Evolutionary conservation across 2,888 invertebrate genomes (phyloP).

Genomic region (Gortyna flavago): DNA sequence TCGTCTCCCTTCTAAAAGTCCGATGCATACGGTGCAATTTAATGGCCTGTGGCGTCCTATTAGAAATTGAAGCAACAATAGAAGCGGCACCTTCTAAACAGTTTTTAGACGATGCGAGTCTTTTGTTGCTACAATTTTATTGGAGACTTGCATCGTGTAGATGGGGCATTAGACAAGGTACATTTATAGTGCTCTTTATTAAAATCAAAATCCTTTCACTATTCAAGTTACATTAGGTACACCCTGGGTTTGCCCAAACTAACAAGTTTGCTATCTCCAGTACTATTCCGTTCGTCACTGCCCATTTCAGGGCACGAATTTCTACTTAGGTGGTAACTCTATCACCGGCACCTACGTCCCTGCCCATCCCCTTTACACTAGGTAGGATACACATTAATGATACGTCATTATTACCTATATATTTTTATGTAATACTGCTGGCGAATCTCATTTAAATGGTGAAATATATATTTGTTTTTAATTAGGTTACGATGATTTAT

Average conservation of each 20-base stretch:
- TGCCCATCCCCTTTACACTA: neutral
- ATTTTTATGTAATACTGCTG: constrained; percentile 37
- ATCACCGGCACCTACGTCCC: constrained; percentile 10
- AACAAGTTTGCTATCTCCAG: constrained; percentile 16
- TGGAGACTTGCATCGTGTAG: neutral
- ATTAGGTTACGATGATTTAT: neutral
- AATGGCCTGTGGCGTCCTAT: neutral
- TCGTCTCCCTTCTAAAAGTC: neutral
- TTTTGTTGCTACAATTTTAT: neutral
- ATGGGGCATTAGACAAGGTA: no score
- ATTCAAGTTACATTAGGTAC: neutral
- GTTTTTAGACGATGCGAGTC: neutral
- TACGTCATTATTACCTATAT: neutral
- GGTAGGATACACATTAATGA: neutral
- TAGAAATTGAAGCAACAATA: neutral
- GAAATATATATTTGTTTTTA: neutral
- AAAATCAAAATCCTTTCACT: neutral
- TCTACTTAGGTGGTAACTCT: constrained; percentile 38
- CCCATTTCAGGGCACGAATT: neutral
- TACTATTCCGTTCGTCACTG: constrained; percentile 11
- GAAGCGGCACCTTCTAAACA: neutral
- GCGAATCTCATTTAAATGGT: constrained; percentile 14
- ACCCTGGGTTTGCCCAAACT: constrained; percentile 16
- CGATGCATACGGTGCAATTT: neutral
- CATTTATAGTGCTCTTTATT: neutral